phyloP scores from a whole-genome alignment of 2,888 invertebrate genomes.

The Eugnorisma glareosa region DNA sequence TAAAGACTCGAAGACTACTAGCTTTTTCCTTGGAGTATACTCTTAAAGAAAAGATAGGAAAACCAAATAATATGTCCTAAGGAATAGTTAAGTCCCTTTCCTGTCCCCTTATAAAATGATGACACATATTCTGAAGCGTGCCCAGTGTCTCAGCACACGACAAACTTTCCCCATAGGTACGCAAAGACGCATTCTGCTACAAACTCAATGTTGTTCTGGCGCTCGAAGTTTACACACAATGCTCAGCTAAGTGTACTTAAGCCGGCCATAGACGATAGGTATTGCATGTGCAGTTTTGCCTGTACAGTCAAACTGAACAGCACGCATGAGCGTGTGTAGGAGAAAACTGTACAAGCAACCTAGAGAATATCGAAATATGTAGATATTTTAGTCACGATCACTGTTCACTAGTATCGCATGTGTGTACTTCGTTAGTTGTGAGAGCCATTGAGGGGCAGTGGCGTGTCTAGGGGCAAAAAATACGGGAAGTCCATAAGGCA shows the following conservation, averaged over 20 bases:
- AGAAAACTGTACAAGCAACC: not conserved
- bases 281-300: not conserved
- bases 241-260: not conserved
- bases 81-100: not conserved
- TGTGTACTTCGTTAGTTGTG: constrained; percentile 1
- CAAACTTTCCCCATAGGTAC: not conserved
- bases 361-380: not conserved
- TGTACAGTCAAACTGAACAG: not conserved
- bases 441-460: not conserved
- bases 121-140: not conserved
- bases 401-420: not conserved
- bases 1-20: not conserved
- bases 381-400: not conserved
- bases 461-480: not conserved
- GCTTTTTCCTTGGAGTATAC: not conserved
- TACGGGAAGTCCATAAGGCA: no score
- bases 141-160: not conserved
- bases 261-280: not conserved
- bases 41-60: not conserved
- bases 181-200: not conserved
- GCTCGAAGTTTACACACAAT: constrained; percentile 3
- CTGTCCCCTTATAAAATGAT: not conserved
- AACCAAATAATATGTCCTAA: not conserved
- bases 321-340: no score
- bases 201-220: not conserved